These are phyloP conservation scores for Brevipalpus yothersi DNA, from an alignment of 1,140 invertebrate genomes.

Conservation along the genomic window DNA sequence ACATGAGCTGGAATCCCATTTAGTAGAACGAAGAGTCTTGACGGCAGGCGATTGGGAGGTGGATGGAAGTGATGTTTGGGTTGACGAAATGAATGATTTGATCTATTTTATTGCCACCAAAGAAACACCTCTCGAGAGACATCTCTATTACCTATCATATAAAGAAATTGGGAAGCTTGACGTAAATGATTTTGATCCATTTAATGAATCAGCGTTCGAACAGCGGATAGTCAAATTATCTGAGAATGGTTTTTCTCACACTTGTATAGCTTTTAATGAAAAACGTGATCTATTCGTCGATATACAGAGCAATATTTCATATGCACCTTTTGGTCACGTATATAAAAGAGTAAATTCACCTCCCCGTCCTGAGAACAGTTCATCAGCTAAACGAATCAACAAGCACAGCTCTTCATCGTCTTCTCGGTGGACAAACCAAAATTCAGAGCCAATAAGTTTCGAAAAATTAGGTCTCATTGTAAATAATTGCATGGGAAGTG, in stretches of 20 bases:
- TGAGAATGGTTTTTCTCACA: constrained; percentile 12
- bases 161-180: constrained; percentile 3
- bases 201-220: constrained; percentile 33
- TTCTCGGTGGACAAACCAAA: not conserved
- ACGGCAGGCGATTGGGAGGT: constrained; percentile 25
- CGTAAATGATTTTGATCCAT: constrained; percentile 4
- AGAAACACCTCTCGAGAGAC: constrained; percentile 24
- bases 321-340: not conserved
- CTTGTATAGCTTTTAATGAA: not conserved
- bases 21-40: constrained; percentile 11
- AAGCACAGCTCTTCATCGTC: not conserved
- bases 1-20: not conserved
- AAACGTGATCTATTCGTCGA: no score
- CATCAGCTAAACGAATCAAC: not conserved
- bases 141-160: constrained; percentile 19
- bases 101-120: constrained; percentile 25
- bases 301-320: not conserved
- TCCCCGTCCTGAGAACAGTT: not conserved
- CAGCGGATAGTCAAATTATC: constrained; percentile 45
- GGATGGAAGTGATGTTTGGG: constrained; percentile 19
- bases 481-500: not conserved
- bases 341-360: not conserved
- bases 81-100: constrained; percentile 20
- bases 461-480: not conserved
- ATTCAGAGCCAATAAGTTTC: not conserved